Evolutionary conservation across 2,113 vertebrate species (phyloP).

Genomic region (Alaudala cheleensis): DNA sequence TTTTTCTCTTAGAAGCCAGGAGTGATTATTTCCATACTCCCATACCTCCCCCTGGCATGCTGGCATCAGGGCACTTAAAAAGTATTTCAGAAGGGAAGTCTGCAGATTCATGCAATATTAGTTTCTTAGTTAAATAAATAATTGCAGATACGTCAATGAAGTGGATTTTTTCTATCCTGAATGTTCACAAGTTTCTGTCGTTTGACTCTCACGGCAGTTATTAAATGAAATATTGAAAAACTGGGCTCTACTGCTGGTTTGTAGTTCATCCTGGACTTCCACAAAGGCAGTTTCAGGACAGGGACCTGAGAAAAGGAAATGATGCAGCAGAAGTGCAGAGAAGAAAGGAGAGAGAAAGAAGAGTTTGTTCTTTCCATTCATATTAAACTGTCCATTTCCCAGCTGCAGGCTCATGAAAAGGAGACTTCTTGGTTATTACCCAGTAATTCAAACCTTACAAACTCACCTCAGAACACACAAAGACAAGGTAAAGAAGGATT

Average conservation of each 20-base stretch:
- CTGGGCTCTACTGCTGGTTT: background rate
- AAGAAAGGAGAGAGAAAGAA: slow-evolving; percentile 3
- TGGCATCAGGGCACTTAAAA: background rate
- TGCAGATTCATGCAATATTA: background rate
- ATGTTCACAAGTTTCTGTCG: background rate
- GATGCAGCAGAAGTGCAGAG: background rate
- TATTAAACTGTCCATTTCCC: slow-evolving; percentile 53
- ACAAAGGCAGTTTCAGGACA: background rate
- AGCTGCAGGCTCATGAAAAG: slow-evolving; percentile 54
- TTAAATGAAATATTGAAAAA: background rate
- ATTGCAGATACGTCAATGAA: background rate
- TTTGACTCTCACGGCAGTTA: background rate
- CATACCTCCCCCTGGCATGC: background rate
- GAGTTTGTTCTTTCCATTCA: slow-evolving; percentile 50
- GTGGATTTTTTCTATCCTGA: background rate
- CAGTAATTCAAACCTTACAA: slow-evolving; percentile 61
- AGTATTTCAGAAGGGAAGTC: background rate
- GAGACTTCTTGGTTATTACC: slow-evolving; percentile 58
- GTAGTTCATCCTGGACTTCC: background rate
- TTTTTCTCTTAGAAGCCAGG: background rate
- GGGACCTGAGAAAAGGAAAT: background rate
- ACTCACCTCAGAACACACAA: slow-evolving; percentile 27
- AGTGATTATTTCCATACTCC: background rate
- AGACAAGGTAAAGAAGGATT: slow-evolving; percentile 50
- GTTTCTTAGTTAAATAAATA: background rate